Evolutionary conservation across 1,140 invertebrate genomes (phyloP), one percentile per base, ranked within the genome.

Genomic region (Megathymus violae): DNA sequence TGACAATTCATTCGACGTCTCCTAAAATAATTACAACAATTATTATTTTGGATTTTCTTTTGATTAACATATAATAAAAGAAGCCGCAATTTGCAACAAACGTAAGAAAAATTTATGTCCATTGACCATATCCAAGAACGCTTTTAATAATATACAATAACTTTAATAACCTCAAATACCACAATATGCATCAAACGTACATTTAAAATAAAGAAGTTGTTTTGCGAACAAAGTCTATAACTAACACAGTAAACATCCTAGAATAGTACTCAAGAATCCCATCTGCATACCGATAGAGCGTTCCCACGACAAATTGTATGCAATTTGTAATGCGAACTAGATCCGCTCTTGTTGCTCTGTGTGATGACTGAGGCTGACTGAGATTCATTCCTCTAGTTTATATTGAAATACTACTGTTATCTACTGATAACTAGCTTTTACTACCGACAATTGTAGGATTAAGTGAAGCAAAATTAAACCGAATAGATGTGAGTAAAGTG

Each of bases 251-350:
- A 11, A 48, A 48, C 46, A 22, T 19, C 27, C 19, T 47, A 19
- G 5, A 13, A 3, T 4, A 48, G 46, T 17, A 31, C 44, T 47
- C 22, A 48, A 48, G 22, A 48, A 27, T 25, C 46, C 31, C 46
- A 48, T 48, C 46, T 48, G 46, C 25, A 31, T 48, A 48, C 46
- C 46, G 46, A 48, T 48, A 48, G 46, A 48, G 14, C 41, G 41
- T 19, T 47, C 17, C 14, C 46, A 31, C 22, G 22, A 48, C 46
- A 48, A 48, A 48, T 48, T 5, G 19, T 19, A 48, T 48, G 46
- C 46, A 48, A 48, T 48, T 48, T 48, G 46, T 48, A 48, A 48
- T 48, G 40, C 25, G 52, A 56, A 56, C 22, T 15, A 44, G 52
- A 56, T 27, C 25, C 46, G 11, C 14, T 56, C 1, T 11, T 44